phyloP scores from a whole-genome alignment of 1,140 invertebrate species.

The Drosophila ambigua region DNA sequence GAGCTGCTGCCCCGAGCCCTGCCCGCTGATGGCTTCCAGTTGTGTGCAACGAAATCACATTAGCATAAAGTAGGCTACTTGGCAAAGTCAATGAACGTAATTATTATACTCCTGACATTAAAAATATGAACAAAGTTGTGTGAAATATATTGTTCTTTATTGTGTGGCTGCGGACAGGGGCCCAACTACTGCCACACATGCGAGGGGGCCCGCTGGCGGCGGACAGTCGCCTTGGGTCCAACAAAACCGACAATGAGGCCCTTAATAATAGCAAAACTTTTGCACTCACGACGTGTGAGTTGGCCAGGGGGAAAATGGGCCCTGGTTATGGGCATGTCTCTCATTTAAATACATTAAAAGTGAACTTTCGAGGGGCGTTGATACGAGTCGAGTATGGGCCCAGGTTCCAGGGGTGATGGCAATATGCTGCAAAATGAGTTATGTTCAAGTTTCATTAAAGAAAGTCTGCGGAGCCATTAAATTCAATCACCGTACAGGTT shows the following conservation, averaged over 20 bases:
- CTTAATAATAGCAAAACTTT: slow-evolving; percentile 80
- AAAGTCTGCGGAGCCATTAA: slow-evolving; percentile 43
- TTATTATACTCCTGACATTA: slow-evolving; percentile 79
- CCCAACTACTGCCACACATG: slow-evolving; percentile 8
- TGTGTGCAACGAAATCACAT: slow-evolving; percentile 66
- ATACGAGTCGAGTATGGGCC: neutral
- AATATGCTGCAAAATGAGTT: slow-evolving; percentile 39
- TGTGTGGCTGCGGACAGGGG: slow-evolving; percentile 20
- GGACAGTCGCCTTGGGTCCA: slow-evolving; percentile 64
- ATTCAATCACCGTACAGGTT: slow-evolving; percentile 52
- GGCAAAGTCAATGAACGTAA: slow-evolving; percentile 81
- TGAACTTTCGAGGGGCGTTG: slow-evolving; percentile 45
- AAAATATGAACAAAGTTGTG: slow-evolving; percentile 81
- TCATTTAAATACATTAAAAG: slow-evolving; percentile 64
- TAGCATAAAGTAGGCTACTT: slow-evolving; percentile 80
- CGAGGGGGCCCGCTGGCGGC: slow-evolving; percentile 15
- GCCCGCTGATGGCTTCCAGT: slow-evolving; percentile 4
- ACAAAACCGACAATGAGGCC: slow-evolving; percentile 77
- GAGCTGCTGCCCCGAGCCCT: neutral
- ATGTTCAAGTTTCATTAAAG: slow-evolving; percentile 36
- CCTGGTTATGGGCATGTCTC: slow-evolving; percentile 42
- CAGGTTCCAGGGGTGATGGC: slow-evolving; percentile 15
- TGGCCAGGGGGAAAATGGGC: slow-evolving; percentile 18
- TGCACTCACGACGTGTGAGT: slow-evolving; percentile 65
- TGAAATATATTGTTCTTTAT: slow-evolving; percentile 72